These are phyloP conservation scores for Salvelinus alpinus DNA, from an alignment of 2,113 vertebrate genomes.

Conservation along the genomic window DNA sequence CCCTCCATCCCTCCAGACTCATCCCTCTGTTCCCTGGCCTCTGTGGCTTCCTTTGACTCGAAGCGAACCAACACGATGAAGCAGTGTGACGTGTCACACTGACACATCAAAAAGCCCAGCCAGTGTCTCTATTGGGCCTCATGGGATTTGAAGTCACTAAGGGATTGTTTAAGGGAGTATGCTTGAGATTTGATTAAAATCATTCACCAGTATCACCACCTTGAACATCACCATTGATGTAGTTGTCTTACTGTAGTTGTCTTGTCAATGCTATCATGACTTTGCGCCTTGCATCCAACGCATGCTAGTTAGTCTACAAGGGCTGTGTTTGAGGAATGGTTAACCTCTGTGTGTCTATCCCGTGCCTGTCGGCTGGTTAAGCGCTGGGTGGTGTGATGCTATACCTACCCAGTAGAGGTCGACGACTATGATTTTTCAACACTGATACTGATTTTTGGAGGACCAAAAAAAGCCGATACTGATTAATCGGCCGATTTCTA, in stretches of 20 bases:
- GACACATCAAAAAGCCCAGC: neutral
- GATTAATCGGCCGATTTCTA: no score
- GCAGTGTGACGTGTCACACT: neutral
- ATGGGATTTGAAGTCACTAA: neutral
- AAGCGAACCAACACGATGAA: neutral
- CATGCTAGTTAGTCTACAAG: neutral
- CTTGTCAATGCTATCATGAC: neutral
- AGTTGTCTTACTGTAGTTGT: neutral
- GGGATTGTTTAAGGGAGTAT: neutral
- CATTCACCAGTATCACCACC: neutral
- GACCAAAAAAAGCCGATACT: no score
- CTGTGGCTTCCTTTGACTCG: neutral
- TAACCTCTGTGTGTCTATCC: neutral
- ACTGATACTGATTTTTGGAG: no score
- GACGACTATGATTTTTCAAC: no score
- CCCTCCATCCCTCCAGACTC: slow-evolving; percentile 11
- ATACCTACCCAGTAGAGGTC: slow-evolving; percentile 46
- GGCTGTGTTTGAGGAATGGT: neutral
- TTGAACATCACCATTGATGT: neutral
- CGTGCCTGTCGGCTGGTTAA: neutral
- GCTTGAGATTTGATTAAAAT: neutral
- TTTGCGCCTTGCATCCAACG: neutral
- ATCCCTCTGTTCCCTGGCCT: neutral
- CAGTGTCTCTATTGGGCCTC: neutral
- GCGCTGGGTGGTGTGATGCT: neutral